A percentile compares a stretch with the other conserved stretches of the same genome.
These are phyloP conservation scores for Loxodonta africana DNA, from an alignment of 2,113 vertebrate species.

Conservation along the genomic window DNA sequence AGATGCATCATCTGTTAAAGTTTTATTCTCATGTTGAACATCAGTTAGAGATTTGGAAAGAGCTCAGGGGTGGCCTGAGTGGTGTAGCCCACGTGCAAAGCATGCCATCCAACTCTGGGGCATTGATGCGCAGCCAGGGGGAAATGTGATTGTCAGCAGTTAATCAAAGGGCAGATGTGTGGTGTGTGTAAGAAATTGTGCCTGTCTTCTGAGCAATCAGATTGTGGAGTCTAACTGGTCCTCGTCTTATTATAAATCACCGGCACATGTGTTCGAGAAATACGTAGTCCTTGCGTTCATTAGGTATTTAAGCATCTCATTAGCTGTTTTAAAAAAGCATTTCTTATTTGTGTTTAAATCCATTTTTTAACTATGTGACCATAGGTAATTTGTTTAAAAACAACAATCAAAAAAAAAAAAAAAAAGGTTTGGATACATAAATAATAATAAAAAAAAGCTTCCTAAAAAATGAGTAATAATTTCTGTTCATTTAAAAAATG, in stretches of 20 bases:
- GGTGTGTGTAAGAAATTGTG: rapidly evolving
- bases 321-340: not conserved
- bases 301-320: not conserved
- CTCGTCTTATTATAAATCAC: not conserved
- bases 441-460: not conserved
- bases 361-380: not conserved
- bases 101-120: conserved; percentile 55
- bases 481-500: not conserved
- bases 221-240: not conserved
- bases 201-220: not conserved
- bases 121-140: not conserved
- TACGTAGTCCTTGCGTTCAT: not conserved
- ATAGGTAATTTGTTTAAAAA: not conserved
- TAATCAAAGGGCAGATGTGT: not conserved
- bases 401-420: not conserved
- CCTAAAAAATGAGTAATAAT: not conserved
- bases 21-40: conserved; percentile 67
- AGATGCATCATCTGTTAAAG: conserved; percentile 69
- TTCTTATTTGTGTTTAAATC: not conserved
- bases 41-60: conserved; percentile 50
- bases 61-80: conserved; percentile 68
- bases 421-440: not conserved
- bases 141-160: conserved; percentile 28
- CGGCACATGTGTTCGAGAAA: not conserved
- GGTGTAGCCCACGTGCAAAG: conserved; percentile 63